Evolutionary conservation across 2,113 vertebrate genomes (phyloP).

Genomic region (Entomyzon cyanotis): DNA sequence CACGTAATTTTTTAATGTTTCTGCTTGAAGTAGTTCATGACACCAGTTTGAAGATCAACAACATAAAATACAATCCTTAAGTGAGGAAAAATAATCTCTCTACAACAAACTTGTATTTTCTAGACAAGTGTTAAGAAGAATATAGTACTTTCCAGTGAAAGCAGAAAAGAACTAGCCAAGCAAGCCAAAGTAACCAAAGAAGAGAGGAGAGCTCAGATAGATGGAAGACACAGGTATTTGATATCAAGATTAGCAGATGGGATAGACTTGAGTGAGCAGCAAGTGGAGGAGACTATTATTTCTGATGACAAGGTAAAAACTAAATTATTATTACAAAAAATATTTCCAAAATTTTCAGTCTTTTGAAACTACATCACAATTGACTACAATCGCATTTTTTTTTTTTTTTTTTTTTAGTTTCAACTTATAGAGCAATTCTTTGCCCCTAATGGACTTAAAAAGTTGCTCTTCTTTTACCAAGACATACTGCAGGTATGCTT

Average conservation of each 20-base stretch:
- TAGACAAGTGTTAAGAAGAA: slow-evolving; percentile 72
- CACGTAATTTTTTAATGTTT: not conserved
- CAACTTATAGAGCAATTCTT: slow-evolving; percentile 79
- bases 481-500: slow-evolving; percentile 68
- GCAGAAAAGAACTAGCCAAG: slow-evolving; percentile 73
- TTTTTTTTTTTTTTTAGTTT: slow-evolving; percentile 68
- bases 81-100: not conserved
- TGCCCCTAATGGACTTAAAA: slow-evolving; percentile 74
- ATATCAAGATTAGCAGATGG: slow-evolving; percentile 72
- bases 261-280: slow-evolving; percentile 61
- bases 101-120: not conserved
- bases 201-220: slow-evolving; percentile 75
- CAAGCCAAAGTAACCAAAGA: slow-evolving; percentile 71
- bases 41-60: not conserved
- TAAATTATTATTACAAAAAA: not conserved
- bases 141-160: slow-evolving; percentile 72
- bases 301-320: slow-evolving; percentile 78
- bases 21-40: not conserved
- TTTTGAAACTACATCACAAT: not conserved
- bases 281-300: slow-evolving; percentile 78
- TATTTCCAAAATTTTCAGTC: not conserved
- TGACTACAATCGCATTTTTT: not conserved
- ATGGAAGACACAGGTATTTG: slow-evolving; percentile 78
- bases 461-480: slow-evolving; percentile 83
- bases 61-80: not conserved